phyloP scores from a whole-genome alignment of 2,888 invertebrate genomes.

The Caenorhabditis japonica region DNA sequence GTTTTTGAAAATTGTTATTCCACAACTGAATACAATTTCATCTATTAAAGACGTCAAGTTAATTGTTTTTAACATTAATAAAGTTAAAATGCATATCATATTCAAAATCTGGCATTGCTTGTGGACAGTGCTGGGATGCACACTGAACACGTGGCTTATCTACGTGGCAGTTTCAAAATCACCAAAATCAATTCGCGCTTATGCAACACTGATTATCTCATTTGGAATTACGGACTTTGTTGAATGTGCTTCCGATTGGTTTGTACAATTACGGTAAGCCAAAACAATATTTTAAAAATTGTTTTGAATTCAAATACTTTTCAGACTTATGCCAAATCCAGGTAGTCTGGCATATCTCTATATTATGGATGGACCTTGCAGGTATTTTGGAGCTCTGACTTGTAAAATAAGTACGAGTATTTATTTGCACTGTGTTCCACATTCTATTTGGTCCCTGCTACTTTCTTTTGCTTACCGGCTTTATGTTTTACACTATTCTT shows the following conservation, averaged over 20 bases:
- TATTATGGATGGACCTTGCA: slow-evolving; percentile 35
- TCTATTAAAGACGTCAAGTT: too few relatives aligned
- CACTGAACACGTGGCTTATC: slow-evolving; percentile 10
- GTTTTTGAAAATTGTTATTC: too few relatives aligned
- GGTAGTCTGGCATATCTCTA: slow-evolving; percentile 22
- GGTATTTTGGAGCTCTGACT: slow-evolving; percentile 5
- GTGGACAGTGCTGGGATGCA: slow-evolving; percentile 11
- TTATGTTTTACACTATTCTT: slow-evolving; percentile 20
- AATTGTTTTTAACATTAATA: too few relatives aligned
- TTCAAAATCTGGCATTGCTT: slow-evolving; percentile 24
- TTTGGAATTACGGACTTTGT: slow-evolving; percentile 38
- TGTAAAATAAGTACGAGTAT: slow-evolving; percentile 39
- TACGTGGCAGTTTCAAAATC: slow-evolving; percentile 20
- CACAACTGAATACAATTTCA: too few relatives aligned
- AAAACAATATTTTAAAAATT: not conserved
- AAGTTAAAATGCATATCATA: not conserved
- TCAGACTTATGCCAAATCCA: slow-evolving; percentile 25
- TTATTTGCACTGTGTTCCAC: slow-evolving; percentile 42
- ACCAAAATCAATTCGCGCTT: slow-evolving; percentile 18
- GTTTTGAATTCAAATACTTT: not conserved
- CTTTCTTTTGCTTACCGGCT: slow-evolving; percentile 36
- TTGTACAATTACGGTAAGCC: slow-evolving; percentile 18
- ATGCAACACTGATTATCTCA: slow-evolving; percentile 33
- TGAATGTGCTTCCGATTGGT: slow-evolving; percentile 25
- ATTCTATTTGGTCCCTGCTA: slow-evolving; percentile 34